Base-by-base conservation (phyloP, 2,797 vertebrate species). In the Cyprinella venusta region DNA sequence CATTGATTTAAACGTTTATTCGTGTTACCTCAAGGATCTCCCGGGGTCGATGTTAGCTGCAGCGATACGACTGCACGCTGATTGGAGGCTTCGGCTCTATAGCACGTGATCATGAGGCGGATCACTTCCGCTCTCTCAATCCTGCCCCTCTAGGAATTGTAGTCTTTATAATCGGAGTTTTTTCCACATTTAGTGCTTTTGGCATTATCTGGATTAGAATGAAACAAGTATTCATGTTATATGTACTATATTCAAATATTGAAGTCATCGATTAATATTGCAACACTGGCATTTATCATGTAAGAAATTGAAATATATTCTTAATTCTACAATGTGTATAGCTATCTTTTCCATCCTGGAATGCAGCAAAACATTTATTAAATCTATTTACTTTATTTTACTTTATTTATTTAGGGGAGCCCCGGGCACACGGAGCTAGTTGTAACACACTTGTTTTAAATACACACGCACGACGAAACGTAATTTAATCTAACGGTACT, bases 11-110 rank as follows among this genome's bases (percentile, higher is more conserved):
- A 50, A 45, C 13, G n/a, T 15, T 40, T 72, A 38, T 77, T 67
- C 16, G 21, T 15, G 18, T 88, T 84, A 91, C 88, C 91, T 92
- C 90, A 89, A 83, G 63, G 84, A 85, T 89, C 85, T 86, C 90
- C 89, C 88, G 67, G 81, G 72, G 54, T 88, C 74, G 76, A 87
- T 75, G 87, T 85, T 82, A 88, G 71, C 84, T 54, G 88, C 87
- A 77, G 80, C 85, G 79, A 81, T 48, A 87, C 78, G 61, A 72
- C 81, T 76, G 61, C 33, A 63, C 69, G 67, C 76, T 86, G 84
- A 80, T 81, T 71, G 86, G 81, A 80, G 83, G 79, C 61, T 82
- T 83, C 65, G 76, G 79, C 50, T 76, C 72, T 61, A 52, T 24
- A 65, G 2, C 77, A 76, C 77, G 77, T 84, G 70, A 76, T 68